Percentiles rank a stretch among this genome's conserved stretches.
Evolutionary conservation across 2,113 vertebrate species (phyloP).

Genomic region (Synodontis membranacea): DNA sequence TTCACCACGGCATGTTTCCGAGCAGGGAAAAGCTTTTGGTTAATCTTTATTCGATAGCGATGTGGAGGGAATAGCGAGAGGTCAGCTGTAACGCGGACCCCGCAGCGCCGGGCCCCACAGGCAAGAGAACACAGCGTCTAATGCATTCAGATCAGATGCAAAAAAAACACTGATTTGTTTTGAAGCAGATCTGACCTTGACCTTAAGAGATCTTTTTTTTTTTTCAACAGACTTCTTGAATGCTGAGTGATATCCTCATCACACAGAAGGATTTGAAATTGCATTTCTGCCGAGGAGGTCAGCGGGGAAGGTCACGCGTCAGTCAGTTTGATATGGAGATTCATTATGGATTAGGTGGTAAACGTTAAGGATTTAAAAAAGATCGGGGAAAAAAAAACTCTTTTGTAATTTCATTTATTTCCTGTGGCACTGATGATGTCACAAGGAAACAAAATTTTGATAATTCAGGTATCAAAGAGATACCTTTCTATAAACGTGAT

Average conservation of each 20-base stretch:
- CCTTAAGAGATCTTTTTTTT: constrained; percentile 13
- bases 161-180: constrained; percentile 21
- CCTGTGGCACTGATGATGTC: background rate
- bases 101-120: background rate
- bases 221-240: background rate
- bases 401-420: background rate
- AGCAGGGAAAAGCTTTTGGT: background rate
- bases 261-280: background rate
- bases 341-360: background rate
- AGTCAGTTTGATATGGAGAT: background rate
- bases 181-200: constrained; percentile 30
- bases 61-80: constrained; percentile 22
- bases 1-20: background rate
- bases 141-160: constrained; percentile 29
- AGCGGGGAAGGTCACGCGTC: background rate
- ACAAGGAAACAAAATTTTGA: background rate
- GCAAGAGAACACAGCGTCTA: background rate
- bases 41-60: constrained; percentile 6
- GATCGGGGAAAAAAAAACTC: too few relatives aligned
- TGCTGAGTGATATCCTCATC: background rate
- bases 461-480: too few relatives aligned
- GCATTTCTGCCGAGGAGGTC: background rate
- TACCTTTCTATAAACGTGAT: too few relatives aligned
- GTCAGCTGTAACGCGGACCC: background rate
- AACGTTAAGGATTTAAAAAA: too few relatives aligned